Conservation (phyloP, 2,888 invertebrate species). For the Ecdyonurus torrentis region DNA sequence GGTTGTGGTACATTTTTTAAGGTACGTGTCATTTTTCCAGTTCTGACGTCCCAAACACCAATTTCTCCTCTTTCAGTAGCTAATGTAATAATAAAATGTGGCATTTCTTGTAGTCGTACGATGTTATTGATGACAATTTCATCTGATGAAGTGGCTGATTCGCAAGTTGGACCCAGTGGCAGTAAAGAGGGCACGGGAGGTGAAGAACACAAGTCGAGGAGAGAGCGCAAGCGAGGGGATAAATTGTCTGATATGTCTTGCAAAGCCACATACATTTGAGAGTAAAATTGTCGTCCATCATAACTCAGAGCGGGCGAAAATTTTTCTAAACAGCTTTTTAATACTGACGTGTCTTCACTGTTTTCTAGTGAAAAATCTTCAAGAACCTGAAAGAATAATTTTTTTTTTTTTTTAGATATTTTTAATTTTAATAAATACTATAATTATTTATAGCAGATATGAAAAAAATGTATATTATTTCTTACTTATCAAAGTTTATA, state of each 20-base stretch:
- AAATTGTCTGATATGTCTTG: constrained; percentile 21
- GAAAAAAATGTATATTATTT: too few species aligned
- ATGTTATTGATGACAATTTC: constrained; percentile 20
- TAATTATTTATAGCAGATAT: too few species aligned
- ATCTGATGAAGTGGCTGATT: constrained; percentile 18
- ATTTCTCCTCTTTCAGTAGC: constrained; percentile 60
- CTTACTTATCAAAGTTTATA: too few species aligned
- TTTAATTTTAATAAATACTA: background rate
- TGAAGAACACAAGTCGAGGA: constrained; percentile 30
- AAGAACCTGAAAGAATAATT: constrained; percentile 31
- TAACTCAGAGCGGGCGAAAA: constrained; percentile 57
- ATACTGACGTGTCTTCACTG: constrained; percentile 21
- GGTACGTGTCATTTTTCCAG: constrained; percentile 29
- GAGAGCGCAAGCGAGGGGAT: constrained; percentile 22
- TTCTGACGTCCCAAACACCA: constrained; percentile 61
- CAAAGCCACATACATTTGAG: constrained; percentile 39
- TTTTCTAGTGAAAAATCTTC: constrained; percentile 49
- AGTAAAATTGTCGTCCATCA: constrained; percentile 68
- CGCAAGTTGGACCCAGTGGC: constrained; percentile 30
- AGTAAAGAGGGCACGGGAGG: constrained; percentile 44
- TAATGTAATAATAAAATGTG: constrained; percentile 56
- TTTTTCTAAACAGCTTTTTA: constrained; percentile 52
- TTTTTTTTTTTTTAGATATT: background rate
- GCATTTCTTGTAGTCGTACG: constrained; percentile 42
- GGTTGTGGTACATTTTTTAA: constrained; percentile 60